A percentile compares a stretch with the other conserved stretches of the same genome.
Conservation (phyloP, 2,888 invertebrate genomes). For the Hanleya hanleyi region DNA sequence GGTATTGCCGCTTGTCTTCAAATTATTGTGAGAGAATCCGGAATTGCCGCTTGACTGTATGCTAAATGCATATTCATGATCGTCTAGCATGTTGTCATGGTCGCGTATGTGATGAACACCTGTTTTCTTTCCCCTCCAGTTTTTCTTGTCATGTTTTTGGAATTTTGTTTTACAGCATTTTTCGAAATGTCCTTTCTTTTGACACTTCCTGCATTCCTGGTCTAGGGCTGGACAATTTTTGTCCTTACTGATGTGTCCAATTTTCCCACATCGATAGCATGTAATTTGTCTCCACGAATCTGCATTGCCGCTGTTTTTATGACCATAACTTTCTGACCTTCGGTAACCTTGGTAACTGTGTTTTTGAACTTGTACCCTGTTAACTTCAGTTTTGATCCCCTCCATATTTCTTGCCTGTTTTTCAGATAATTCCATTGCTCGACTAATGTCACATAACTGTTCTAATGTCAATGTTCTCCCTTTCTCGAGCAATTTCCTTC, state of each 20-base stretch:
- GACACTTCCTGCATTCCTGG: constrained; percentile 17
- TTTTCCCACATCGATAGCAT: not conserved
- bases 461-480: constrained; percentile 21
- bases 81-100: no score
- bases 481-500: constrained; percentile 31
- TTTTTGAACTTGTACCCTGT: not conserved
- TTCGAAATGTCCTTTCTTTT: constrained; percentile 13
- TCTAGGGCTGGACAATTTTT: constrained; percentile 13
- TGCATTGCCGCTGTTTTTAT: no score
- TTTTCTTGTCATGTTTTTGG: no score
- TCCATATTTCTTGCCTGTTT: not conserved
- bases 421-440: constrained; percentile 4
- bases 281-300: no score
- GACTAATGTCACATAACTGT: constrained; percentile 23
- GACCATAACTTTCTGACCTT: no score
- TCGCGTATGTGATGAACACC: no score
- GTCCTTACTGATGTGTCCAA: not conserved
- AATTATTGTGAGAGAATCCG: no score
- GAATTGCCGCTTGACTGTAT: no score
- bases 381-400: not conserved
- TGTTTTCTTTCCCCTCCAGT: no score
- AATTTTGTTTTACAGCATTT: constrained; percentile 9
- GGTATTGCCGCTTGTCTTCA: no score
- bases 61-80: no score
- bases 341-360: no score